Evolutionary conservation across 1,140 invertebrate genomes (phyloP).

Genomic region (Bombus ignitus): DNA sequence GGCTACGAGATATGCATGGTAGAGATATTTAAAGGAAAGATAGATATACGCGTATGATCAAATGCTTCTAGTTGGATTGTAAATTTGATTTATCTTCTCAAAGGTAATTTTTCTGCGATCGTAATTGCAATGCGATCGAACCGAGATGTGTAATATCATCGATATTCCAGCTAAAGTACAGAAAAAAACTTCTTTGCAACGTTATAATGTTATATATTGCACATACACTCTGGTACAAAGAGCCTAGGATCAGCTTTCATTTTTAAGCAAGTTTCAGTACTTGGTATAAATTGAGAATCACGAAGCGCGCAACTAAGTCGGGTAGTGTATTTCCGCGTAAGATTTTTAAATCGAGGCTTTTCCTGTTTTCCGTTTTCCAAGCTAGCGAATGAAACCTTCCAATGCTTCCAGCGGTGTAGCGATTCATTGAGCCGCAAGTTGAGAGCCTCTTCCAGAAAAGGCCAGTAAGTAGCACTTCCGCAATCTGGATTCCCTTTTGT

Average conservation of each 20-base stretch:
- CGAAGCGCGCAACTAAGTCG: too few species aligned
- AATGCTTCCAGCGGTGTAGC: constrained; percentile 26
- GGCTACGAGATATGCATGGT: neutral
- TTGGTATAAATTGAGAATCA: neutral
- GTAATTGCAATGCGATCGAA: too few species aligned
- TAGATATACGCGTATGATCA: neutral
- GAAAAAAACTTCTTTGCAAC: too few species aligned
- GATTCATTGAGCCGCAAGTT: constrained; percentile 44
- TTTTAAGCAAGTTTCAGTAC: neutral
- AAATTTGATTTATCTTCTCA: too few species aligned
- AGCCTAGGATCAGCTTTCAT: neutral
- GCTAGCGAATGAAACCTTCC: constrained; percentile 29
- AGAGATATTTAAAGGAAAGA: neutral
- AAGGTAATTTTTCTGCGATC: neutral
- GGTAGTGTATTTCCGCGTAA: neutral
- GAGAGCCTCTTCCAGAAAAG: constrained; percentile 24
- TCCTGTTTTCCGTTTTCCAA: constrained; percentile 26
- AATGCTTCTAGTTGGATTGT: too few species aligned
- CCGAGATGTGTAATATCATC: too few species aligned
- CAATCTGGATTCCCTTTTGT: constrained; percentile 38
- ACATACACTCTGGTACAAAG: too few species aligned
- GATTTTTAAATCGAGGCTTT: constrained; percentile 28
- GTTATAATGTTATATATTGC: too few species aligned
- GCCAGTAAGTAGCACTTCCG: constrained; percentile 25
- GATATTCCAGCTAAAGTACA: too few species aligned